These are phyloP conservation scores for Batillaria attramentaria DNA, from an alignment of 1,140 invertebrate genomes.

Conservation along the genomic window DNA sequence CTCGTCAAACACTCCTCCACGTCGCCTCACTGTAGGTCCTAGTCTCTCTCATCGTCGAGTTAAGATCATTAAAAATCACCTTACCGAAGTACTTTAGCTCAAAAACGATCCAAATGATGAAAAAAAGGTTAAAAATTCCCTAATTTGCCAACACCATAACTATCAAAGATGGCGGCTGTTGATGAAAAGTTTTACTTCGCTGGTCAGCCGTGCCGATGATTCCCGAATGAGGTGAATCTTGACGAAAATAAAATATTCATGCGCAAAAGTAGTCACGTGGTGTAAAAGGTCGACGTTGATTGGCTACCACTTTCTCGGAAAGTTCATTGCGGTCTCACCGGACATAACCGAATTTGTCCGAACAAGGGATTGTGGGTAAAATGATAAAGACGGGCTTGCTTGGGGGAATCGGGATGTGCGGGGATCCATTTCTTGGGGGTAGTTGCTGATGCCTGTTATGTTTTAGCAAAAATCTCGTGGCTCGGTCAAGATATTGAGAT, in stretches of 20 bases:
- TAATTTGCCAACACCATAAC: slow-evolving; percentile 74
- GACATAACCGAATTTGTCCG: slow-evolving; percentile 30
- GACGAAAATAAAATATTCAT: slow-evolving; percentile 65
- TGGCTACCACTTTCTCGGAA: slow-evolving; percentile 36
- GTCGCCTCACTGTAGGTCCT: slow-evolving; percentile 29
- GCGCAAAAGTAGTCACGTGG: slow-evolving; percentile 56
- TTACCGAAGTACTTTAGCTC: slow-evolving; percentile 33
- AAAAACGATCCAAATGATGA: slow-evolving; percentile 34
- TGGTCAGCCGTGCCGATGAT: slow-evolving; percentile 83
- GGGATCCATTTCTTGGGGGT: not conserved
- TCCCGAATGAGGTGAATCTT: slow-evolving; percentile 75
- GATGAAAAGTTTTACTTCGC: slow-evolving; percentile 89
- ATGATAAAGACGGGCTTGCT: slow-evolving; percentile 24
- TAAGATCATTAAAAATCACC: slow-evolving; percentile 34
- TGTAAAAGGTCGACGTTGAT: slow-evolving; percentile 34
- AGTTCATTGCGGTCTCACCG: slow-evolving; percentile 18
- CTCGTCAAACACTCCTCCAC: slow-evolving; percentile 44
- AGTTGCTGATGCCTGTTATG: too few species aligned
- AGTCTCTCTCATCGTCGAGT: slow-evolving; percentile 20
- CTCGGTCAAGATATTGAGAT: too few species aligned
- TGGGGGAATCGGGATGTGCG: not conserved
- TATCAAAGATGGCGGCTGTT: slow-evolving; percentile 92
- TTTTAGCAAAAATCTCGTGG: too few species aligned
- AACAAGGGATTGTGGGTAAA: slow-evolving; percentile 26
- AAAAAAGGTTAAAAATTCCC: slow-evolving; percentile 46